Evolutionary conservation across 2,113 vertebrate genomes (phyloP).

Genomic region (Recurvirostra avosetta): DNA sequence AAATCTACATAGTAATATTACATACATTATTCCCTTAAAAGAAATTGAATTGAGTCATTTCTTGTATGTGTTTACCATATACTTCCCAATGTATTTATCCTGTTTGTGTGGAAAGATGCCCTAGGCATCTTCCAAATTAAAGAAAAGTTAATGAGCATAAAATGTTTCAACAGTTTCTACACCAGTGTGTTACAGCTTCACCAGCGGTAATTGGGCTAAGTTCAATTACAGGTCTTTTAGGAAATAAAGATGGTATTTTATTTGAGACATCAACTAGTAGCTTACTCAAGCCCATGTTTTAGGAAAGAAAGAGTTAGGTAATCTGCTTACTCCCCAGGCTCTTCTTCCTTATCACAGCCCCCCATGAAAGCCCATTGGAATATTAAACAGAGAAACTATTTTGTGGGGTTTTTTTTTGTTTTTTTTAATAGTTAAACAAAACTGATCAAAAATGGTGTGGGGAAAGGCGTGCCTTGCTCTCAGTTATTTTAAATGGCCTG

Average conservation of each 20-base stretch:
- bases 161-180: not conserved
- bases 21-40: not conserved
- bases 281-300: not conserved
- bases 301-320: not conserved
- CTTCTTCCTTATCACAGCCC: not conserved
- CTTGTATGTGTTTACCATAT: not conserved
- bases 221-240: not conserved
- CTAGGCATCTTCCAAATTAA: not conserved
- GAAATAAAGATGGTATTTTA: not conserved
- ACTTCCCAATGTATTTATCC: not conserved
- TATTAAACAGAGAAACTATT: not conserved
- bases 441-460: not conserved
- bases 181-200: not conserved
- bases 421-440: not conserved
- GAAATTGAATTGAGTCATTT: not conserved
- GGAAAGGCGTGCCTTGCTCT: not conserved
- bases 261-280: not conserved
- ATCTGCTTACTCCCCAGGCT: not conserved
- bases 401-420: too few species aligned
- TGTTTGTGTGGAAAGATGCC: not conserved
- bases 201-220: not conserved
- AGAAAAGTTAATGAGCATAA: not conserved
- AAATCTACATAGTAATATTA: not conserved
- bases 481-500: not conserved
- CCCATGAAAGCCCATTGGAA: not conserved